Evolutionary conservation across 2,113 vertebrate species (phyloP).

Genomic region (Sturnira hondurensis): DNA sequence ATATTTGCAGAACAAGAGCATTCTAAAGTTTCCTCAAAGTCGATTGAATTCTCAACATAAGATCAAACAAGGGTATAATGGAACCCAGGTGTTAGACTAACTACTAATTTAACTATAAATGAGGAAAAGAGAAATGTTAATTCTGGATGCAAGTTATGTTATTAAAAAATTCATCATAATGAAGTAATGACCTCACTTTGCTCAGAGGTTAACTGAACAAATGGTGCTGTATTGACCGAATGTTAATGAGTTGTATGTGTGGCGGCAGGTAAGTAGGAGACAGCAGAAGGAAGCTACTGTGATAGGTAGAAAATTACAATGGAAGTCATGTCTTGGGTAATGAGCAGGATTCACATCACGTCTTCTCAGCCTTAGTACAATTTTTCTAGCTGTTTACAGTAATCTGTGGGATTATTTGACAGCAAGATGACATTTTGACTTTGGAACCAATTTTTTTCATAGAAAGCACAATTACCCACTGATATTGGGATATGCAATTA

Average conservation of each 20-base stretch:
- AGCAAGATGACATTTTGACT: conserved; percentile 82
- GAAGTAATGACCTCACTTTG: conserved; percentile 74
- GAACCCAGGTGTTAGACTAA: conserved; percentile 79
- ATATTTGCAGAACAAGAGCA: too few relatives aligned
- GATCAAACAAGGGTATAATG: conserved; percentile 69
- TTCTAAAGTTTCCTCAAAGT: conserved; percentile 60
- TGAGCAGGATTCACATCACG: conserved; percentile 80
- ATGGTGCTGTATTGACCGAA: conserved; percentile 60
- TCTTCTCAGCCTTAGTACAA: conserved; percentile 76
- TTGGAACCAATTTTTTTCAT: conserved; percentile 78
- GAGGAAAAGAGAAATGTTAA: conserved; percentile 79
- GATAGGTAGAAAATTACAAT: conserved; percentile 78
- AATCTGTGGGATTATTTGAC: conserved; percentile 82
- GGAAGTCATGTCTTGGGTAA: conserved; percentile 78
- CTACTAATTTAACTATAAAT: conserved; percentile 80
- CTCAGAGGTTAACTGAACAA: conserved; percentile 77
- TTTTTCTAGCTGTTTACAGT: conserved; percentile 76
- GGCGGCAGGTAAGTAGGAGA: conserved; percentile 71
- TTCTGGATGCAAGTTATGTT: conserved; percentile 71
- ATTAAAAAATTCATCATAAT: conserved; percentile 78
- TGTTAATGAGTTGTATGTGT: conserved; percentile 77
- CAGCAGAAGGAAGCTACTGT: conserved; percentile 66
- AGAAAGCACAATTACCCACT: conserved; percentile 76
- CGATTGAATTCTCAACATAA: conserved; percentile 68
- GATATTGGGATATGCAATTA: conserved; percentile 75